A percentile compares a stretch with the other conserved stretches of the same genome.
Conservation (phyloP, 2,113 vertebrate genomes). For the Dascyllus trimaculatus region DNA sequence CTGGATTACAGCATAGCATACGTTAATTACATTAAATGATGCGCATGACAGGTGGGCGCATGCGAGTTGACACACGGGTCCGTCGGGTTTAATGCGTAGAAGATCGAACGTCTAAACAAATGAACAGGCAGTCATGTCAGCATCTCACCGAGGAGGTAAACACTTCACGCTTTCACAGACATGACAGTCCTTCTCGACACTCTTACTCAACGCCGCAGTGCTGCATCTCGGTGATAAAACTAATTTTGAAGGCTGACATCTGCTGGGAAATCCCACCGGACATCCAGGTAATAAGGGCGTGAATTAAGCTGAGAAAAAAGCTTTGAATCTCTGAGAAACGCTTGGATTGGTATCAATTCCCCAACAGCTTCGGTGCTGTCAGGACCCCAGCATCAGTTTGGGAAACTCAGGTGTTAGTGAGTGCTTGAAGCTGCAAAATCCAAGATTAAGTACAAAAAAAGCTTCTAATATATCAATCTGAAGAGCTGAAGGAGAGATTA, state of each 20-base stretch:
- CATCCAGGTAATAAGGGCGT: conserved; percentile 28
- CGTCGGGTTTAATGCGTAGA: conserved; percentile 21
- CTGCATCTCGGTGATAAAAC: conserved; percentile 38
- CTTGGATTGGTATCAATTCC: conserved; percentile 1
- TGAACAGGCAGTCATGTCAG: conserved; percentile 42
- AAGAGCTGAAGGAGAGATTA: not conserved
- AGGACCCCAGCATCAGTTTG: not conserved
- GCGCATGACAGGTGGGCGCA: conserved; percentile 47
- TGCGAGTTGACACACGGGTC: conserved; percentile 5
- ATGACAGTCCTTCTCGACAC: conserved; percentile 23
- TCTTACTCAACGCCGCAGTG: not conserved
- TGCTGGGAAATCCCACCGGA: conserved; percentile 61
- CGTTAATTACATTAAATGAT: conserved; percentile 57
- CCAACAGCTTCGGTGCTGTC: conserved; percentile 1
- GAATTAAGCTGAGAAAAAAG: conserved; percentile 19
- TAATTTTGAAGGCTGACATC: conserved; percentile 63
- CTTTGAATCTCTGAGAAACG: conserved; percentile 8
- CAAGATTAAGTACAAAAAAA: conserved; percentile 5
- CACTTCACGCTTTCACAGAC: conserved; percentile 37
- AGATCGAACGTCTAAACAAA: conserved; percentile 59
- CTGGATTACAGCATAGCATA: conserved; percentile 52
- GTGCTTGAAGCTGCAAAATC: not conserved
- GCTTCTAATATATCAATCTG: not conserved
- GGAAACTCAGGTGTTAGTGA: not conserved
- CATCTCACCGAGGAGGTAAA: conserved; percentile 19